phyloP scores from a whole-genome alignment of 2,888 invertebrate species.

The Andrena dorsata region DNA sequence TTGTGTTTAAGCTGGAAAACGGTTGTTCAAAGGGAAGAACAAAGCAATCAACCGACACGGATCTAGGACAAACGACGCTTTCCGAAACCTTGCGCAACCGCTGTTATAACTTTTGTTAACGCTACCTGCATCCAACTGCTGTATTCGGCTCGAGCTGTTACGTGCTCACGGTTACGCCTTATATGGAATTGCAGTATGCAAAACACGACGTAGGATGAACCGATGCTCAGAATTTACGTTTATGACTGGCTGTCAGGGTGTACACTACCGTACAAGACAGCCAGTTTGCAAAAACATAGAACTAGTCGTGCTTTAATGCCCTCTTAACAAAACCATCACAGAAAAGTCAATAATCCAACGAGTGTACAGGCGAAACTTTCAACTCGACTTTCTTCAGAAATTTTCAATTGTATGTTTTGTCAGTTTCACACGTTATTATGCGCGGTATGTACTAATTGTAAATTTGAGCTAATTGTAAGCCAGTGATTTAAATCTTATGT shows the following conservation, averaged over 20 bases:
- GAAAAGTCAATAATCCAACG: background rate
- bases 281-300: slow-evolving; percentile 36
- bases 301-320: slow-evolving; percentile 9
- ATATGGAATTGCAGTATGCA: slow-evolving; percentile 63
- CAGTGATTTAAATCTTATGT: no score
- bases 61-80: slow-evolving; percentile 31
- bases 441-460: no score
- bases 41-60: slow-evolving; percentile 39
- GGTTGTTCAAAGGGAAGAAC: slow-evolving; percentile 32
- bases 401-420: no score
- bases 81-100: slow-evolving; percentile 27
- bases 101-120: slow-evolving; percentile 67
- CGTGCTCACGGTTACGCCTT: slow-evolving; percentile 58
- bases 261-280: slow-evolving; percentile 41
- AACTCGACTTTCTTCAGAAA: no score
- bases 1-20: slow-evolving; percentile 21
- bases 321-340: background rate
- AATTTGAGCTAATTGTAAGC: no score
- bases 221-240: slow-evolving; percentile 64
- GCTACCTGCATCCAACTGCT: slow-evolving; percentile 65
- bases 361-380: no score
- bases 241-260: slow-evolving; percentile 56
- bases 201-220: slow-evolving; percentile 63
- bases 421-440: no score
- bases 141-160: slow-evolving; percentile 53